phyloP scores from a whole-genome alignment of 2,797 vertebrate genomes.

The Caiman crocodilus region DNA sequence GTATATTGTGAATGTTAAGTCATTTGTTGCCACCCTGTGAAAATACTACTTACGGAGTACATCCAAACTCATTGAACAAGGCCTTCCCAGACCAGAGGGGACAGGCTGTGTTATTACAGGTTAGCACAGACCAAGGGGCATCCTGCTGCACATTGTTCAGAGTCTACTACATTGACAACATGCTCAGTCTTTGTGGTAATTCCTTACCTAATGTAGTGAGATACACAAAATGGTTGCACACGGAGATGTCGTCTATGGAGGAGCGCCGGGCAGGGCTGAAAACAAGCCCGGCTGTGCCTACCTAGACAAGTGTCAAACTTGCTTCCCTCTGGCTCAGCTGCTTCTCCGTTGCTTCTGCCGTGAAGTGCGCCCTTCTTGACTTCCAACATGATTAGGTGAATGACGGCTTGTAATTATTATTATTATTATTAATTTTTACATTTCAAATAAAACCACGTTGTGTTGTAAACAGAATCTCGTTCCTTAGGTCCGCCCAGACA shows the following conservation, averaged over 20 bases:
- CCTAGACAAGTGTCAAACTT: neutral
- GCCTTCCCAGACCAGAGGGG: neutral
- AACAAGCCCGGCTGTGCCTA: neutral
- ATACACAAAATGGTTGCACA: neutral
- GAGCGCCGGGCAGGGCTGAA: neutral
- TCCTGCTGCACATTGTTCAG: neutral
- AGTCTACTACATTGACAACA: too few species aligned
- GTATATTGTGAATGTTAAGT: neutral
- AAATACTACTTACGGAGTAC: neutral
- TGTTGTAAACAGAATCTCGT: slow-evolving; percentile 76
- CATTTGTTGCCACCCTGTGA: neutral
- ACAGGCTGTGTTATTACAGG: neutral
- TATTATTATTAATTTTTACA: slow-evolving; percentile 56
- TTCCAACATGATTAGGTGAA: slow-evolving; percentile 57
- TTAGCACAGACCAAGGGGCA: neutral
- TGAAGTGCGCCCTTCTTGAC: slow-evolving; percentile 5
- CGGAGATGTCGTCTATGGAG: neutral
- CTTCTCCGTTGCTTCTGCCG: neutral
- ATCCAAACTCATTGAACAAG: neutral
- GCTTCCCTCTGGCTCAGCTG: slow-evolving; percentile 21
- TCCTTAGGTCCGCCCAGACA: slow-evolving; percentile 46
- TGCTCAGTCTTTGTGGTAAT: neutral
- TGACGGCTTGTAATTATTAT: slow-evolving; percentile 54
- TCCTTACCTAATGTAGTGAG: neutral
- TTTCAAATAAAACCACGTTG: slow-evolving; percentile 74